Evolutionary conservation across 2,113 vertebrate species (phyloP).

Genomic region (Cryptomyrus ogoouensis): DNA sequence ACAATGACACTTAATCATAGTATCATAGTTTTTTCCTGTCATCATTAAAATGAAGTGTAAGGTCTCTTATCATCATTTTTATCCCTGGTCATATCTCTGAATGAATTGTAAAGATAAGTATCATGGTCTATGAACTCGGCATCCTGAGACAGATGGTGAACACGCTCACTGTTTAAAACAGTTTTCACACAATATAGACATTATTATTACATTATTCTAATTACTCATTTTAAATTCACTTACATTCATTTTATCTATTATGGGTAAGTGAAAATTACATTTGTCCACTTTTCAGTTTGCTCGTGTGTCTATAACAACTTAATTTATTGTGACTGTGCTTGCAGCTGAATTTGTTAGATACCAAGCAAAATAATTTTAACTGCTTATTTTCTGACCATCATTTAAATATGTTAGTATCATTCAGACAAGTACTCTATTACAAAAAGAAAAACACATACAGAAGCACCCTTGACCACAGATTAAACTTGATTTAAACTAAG

Average conservation of each 20-base stretch:
- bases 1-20: neutral
- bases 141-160: neutral
- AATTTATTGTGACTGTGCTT: neutral
- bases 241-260: neutral
- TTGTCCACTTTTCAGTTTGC: neutral
- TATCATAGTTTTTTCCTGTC: neutral
- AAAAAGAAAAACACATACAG: neutral
- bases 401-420: neutral
- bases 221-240: neutral
- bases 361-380: neutral
- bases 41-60: neutral
- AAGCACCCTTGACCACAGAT: neutral
- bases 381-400: neutral
- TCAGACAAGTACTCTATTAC: neutral
- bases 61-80: neutral
- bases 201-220: neutral
- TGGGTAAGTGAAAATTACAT: neutral
- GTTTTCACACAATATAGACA: neutral
- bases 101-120: neutral
- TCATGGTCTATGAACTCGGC: neutral
- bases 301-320: neutral
- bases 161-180: neutral
- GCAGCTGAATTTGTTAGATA: neutral
- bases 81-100: neutral
- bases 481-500: conserved; percentile 11